Conservation (phyloP, 2,797 vertebrate species). For the Myioborus melanocephalus region DNA sequence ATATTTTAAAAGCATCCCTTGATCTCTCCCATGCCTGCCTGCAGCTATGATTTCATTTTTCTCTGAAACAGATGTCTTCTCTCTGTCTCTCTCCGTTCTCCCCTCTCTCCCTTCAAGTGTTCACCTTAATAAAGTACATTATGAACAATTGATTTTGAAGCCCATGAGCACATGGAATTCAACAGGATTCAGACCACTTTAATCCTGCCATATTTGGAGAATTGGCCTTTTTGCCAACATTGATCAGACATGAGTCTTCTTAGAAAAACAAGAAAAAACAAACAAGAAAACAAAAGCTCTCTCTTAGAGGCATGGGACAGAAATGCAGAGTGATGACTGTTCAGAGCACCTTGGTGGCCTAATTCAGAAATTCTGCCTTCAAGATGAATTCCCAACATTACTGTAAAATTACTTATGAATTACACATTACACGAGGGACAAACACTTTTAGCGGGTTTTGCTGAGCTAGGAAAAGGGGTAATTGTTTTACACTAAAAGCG, state of each 20-base stretch:
- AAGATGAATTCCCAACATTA: not conserved
- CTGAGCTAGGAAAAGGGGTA: not conserved
- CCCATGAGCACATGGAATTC: not conserved
- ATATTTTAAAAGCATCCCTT: constrained; percentile 65
- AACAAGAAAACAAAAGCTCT: not conserved
- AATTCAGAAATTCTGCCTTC: not conserved
- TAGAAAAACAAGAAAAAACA: not conserved
- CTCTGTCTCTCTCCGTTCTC: not conserved
- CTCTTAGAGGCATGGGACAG: not conserved
- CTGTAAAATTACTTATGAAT: not conserved
- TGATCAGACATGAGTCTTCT: not conserved
- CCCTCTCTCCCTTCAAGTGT: not conserved
- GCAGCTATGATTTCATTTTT: not conserved
- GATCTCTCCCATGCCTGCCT: constrained; percentile 10
- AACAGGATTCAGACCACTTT: not conserved
- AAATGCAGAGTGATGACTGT: not conserved
- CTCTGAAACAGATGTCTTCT: not conserved
- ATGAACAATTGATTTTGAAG: not conserved
- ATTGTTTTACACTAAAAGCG: not conserved
- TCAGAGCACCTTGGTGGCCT: not conserved
- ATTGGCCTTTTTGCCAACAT: not conserved
- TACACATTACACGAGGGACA: not conserved
- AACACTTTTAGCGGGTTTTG: not conserved
- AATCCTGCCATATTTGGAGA: not conserved
- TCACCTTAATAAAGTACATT: not conserved